These are phyloP conservation scores for Rotaria macrura DNA, from an alignment of 2,888 invertebrate genomes.

Conservation along the genomic window DNA sequence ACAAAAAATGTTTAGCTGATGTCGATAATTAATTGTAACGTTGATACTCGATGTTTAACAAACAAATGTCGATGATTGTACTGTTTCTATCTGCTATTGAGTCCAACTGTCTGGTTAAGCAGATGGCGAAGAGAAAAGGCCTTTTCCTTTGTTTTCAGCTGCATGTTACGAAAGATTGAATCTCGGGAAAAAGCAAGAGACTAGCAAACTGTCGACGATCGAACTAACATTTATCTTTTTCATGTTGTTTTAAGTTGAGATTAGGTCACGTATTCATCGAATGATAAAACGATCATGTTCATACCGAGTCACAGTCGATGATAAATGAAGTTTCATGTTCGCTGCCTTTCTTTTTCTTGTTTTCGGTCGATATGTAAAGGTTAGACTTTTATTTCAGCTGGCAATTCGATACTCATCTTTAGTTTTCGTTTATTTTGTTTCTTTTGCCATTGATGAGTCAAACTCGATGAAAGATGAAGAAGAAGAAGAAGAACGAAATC, in stretches of 20 bases:
- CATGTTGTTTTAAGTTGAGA: neutral
- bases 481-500: neutral
- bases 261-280: neutral
- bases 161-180: neutral
- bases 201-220: neutral
- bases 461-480: too few species aligned
- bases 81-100: neutral
- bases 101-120: conserved; percentile 8
- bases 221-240: conserved; percentile 6
- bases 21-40: too few species aligned
- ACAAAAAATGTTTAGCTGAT: too few species aligned
- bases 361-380: neutral
- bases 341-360: neutral
- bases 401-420: neutral
- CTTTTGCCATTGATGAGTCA: neutral
- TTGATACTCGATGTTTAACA: too few species aligned
- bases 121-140: neutral
- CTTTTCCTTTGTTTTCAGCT: neutral
- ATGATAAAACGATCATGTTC: neutral
- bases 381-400: neutral
- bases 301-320: neutral
- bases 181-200: neutral
- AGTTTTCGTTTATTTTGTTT: too few species aligned
- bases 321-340: neutral
- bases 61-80: too few species aligned